These are phyloP conservation scores for Mionectes macconnelli DNA, from an alignment of 2,113 vertebrate genomes.

Conservation along the genomic window DNA sequence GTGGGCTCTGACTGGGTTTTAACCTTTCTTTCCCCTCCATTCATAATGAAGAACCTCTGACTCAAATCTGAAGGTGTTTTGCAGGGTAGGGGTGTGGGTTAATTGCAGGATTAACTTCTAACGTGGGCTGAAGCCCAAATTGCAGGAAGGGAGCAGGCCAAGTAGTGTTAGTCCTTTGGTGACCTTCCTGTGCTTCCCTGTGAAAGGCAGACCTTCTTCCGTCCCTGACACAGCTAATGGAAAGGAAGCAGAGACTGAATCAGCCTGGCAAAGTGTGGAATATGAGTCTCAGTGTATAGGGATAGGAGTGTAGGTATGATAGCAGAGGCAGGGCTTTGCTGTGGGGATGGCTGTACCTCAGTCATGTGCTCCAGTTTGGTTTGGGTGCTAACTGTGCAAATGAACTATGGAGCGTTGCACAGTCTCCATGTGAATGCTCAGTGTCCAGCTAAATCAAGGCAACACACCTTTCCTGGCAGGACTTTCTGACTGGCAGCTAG, in stretches of 20 bases:
- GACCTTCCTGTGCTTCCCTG: conserved; percentile 30
- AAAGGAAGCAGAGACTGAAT: background rate
- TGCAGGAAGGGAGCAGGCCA: conserved; percentile 7
- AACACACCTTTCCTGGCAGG: fast-evolving
- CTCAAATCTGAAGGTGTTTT: conserved; percentile 44
- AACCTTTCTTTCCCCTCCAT: background rate
- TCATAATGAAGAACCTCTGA: conserved; percentile 6
- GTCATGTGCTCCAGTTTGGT: background rate
- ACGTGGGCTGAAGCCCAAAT: background rate
- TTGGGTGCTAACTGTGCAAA: background rate
- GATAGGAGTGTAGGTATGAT: background rate
- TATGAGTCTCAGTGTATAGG: background rate
- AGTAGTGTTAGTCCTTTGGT: conserved; percentile 45
- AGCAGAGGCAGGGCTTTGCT: background rate
- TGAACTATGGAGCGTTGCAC: background rate
- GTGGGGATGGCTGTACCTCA: background rate
- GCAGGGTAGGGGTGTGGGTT: background rate
- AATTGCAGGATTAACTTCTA: conserved; percentile 29
- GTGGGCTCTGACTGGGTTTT: background rate
- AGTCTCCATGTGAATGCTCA: background rate
- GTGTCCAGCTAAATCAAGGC: background rate
- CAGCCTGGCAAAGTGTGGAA: background rate
- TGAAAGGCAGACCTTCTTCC: conserved; percentile 14
- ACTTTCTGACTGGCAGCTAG: background rate
- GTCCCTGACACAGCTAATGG: background rate